A percentile compares a stretch with the other conserved stretches of the same genome.
phyloP scores from a whole-genome alignment of 2,113 vertebrate genomes.

The Puntigrus tetrazona region DNA sequence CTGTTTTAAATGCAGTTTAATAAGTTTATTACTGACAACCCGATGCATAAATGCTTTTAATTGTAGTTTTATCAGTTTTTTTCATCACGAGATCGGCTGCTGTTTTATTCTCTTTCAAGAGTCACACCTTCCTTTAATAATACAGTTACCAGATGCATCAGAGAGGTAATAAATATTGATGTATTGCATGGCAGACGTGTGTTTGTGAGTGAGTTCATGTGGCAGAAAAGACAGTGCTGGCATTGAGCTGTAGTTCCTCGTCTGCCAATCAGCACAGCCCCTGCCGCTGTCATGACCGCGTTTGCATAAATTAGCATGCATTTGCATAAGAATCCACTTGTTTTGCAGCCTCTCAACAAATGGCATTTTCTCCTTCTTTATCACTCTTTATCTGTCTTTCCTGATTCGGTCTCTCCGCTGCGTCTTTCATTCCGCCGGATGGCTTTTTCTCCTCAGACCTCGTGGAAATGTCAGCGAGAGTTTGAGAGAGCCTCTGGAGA shows the following conservation, averaged over 20 bases:
- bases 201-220: background rate
- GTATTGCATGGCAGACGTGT: too few species aligned
- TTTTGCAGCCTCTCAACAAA: constrained; percentile 76
- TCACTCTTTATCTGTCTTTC: constrained; percentile 2
- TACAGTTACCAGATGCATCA: background rate
- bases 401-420: background rate
- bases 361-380: constrained; percentile 63
- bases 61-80: background rate
- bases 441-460: constrained; percentile 17
- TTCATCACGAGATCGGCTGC: background rate
- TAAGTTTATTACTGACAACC: background rate
- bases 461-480: constrained; percentile 15
- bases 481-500: background rate
- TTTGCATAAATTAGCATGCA: constrained; percentile 80
- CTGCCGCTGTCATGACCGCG: constrained; percentile 75
- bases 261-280: constrained; percentile 80
- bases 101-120: background rate
- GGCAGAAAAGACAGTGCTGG: background rate
- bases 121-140: background rate
- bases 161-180: background rate
- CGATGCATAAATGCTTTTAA: background rate
- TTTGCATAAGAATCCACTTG: constrained; percentile 79
- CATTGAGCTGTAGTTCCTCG: background rate
- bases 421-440: background rate
- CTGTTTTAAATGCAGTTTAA: background rate